Percentiles rank a stretch among this genome's conserved stretches.
phyloP scores from a whole-genome alignment of 2,797 vertebrate species.

The Euphonia xanthogaster region DNA sequence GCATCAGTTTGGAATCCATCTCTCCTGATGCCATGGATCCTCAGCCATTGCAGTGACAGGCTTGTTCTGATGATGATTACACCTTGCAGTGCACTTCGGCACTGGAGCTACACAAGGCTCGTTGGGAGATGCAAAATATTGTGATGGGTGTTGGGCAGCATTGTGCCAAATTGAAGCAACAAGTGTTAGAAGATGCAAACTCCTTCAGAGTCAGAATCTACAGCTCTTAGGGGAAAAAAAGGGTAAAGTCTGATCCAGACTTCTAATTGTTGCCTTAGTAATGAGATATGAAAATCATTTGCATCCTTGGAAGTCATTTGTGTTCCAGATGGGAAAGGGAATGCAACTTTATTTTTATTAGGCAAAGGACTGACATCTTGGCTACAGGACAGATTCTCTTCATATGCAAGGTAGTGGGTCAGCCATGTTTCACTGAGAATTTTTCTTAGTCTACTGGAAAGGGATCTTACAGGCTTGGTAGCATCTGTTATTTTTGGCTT shows the following conservation, averaged over 20 bases:
- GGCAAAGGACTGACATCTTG: neutral
- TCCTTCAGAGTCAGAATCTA: neutral
- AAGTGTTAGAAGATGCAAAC: neutral
- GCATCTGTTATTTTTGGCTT: neutral
- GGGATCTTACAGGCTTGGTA: neutral
- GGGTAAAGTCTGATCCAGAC: neutral
- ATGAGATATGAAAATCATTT: neutral
- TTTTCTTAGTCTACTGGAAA: neutral
- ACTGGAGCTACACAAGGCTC: neutral
- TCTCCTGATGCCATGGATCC: fast-evolving
- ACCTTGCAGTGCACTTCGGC: neutral
- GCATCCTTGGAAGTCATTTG: neutral
- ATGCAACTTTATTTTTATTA: neutral
- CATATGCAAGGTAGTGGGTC: neutral
- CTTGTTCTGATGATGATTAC: neutral
- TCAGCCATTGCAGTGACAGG: neutral
- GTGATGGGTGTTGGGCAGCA: neutral
- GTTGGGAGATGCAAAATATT: neutral
- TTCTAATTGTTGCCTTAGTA: neutral
- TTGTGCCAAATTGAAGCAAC: neutral
- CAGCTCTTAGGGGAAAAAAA: neutral
- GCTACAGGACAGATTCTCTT: neutral
- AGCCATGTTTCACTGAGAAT: neutral
- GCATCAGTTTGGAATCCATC: neutral
- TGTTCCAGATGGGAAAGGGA: neutral